Evolutionary conservation across 1,140 invertebrate genomes (phyloP).

Genomic region (Neodiprion pinetum): DNA sequence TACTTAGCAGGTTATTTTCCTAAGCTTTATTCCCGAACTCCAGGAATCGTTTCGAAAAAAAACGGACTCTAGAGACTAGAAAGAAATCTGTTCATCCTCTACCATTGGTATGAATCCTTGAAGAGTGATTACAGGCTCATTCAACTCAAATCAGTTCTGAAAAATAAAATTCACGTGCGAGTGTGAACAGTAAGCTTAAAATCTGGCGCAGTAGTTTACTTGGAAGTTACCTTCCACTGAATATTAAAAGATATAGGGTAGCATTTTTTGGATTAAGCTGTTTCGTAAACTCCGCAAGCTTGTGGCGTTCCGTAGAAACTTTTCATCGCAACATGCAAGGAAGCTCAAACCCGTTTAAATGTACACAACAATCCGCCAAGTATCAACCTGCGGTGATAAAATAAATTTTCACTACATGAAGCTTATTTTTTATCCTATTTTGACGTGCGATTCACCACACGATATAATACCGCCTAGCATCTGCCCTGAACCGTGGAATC

Average conservation of each 20-base stretch:
- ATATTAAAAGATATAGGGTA: neutral
- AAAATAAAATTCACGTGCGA: no score
- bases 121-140: no score
- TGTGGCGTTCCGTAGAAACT: neutral
- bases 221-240: no score
- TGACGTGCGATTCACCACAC: constrained; percentile 11
- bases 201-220: no score
- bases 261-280: neutral
- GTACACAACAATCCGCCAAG: neutral
- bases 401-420: constrained; percentile 13
- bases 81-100: no score
- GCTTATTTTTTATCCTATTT: constrained; percentile 10
- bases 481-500: constrained; percentile 12
- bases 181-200: no score
- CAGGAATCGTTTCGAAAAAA: neutral
- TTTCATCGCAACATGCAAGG: neutral
- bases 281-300: neutral
- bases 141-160: no score
- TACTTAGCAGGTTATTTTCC: neutral
- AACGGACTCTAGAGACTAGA: no score
- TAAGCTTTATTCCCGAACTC: neutral
- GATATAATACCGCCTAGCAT: neutral
- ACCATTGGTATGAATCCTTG: no score
- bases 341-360: neutral
- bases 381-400: constrained; percentile 4